Evolutionary conservation across 1,140 invertebrate species (phyloP).

Genomic region (Gonatopus flavifemur): DNA sequence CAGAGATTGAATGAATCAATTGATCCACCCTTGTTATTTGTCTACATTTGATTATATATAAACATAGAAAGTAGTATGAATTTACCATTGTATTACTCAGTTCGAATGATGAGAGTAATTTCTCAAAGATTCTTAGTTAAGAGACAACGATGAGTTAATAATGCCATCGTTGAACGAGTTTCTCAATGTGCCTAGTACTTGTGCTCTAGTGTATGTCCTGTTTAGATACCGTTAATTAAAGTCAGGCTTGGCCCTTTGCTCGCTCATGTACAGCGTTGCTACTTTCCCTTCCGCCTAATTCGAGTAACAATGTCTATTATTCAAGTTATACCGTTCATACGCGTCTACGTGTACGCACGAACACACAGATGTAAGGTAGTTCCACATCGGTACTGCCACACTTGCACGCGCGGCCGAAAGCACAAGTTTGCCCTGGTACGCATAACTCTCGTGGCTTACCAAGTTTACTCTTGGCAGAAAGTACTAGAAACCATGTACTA

Average conservation of each 20-base stretch:
- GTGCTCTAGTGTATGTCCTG: no score
- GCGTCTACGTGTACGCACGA: no score
- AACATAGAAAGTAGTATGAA: no score
- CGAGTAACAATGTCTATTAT: constrained; percentile 45
- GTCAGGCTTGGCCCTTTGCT: constrained; percentile 15
- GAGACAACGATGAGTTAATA: constrained; percentile 37
- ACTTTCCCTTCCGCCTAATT: constrained; percentile 29
- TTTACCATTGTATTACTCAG: no score
- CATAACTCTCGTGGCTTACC: constrained; percentile 37
- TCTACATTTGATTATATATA: no score
- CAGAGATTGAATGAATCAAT: no score
- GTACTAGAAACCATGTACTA: constrained; percentile 27
- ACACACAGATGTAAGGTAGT: no score
- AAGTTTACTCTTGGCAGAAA: constrained; percentile 30
- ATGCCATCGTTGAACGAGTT: constrained; percentile 22
- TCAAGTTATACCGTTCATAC: constrained; percentile 29
- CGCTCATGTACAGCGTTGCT: constrained; percentile 17
- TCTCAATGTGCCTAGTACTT: no score
- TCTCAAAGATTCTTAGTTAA: no score
- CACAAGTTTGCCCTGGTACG: constrained; percentile 28
- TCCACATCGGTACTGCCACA: constrained; percentile 19
- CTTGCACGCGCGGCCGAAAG: constrained; percentile 10
- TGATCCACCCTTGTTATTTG: no score
- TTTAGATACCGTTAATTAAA: constrained; percentile 39
- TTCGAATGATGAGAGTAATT: no score